These are phyloP conservation scores for Dendrocincla tyrannina DNA, from an alignment of 2,797 vertebrate genomes.

Conservation along the genomic window DNA sequence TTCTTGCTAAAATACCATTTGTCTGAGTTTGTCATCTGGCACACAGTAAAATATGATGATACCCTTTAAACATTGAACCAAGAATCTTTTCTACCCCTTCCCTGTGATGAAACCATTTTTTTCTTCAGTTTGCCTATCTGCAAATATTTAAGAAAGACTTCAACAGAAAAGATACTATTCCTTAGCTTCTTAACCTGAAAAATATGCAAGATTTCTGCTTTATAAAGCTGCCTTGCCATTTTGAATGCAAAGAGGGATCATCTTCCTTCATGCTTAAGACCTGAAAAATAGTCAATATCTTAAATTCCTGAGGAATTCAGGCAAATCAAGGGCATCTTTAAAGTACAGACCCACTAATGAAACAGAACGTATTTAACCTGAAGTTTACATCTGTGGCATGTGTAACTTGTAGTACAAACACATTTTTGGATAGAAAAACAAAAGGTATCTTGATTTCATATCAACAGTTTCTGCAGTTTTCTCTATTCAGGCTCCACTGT, in stretches of 20 bases:
- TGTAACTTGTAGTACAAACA: background rate
- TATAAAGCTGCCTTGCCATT: background rate
- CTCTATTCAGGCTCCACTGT: conserved; percentile 38
- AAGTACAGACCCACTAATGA: background rate
- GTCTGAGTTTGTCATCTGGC: background rate
- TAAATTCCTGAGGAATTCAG: conserved; percentile 3
- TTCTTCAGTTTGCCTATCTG: background rate
- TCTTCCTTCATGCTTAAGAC: background rate
- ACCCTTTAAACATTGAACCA: background rate
- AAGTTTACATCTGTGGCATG: background rate
- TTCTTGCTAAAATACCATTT: background rate
- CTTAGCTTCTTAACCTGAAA: background rate
- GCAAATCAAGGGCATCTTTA: background rate
- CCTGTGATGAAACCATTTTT: background rate
- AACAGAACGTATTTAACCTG: background rate
- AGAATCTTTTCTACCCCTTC: background rate
- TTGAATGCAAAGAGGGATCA: conserved; percentile 23
- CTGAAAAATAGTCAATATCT: background rate
- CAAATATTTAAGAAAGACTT: background rate
- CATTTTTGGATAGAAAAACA: conserved; percentile 44
- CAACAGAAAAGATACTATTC: background rate
- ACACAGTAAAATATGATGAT: background rate
- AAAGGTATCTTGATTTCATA: conserved; percentile 54
- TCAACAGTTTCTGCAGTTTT: conserved; percentile 50
- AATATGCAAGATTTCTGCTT: conserved; percentile 8